Conservation (phyloP, 2,888 invertebrate species). For the Ecliptopera silaceata region DNA sequence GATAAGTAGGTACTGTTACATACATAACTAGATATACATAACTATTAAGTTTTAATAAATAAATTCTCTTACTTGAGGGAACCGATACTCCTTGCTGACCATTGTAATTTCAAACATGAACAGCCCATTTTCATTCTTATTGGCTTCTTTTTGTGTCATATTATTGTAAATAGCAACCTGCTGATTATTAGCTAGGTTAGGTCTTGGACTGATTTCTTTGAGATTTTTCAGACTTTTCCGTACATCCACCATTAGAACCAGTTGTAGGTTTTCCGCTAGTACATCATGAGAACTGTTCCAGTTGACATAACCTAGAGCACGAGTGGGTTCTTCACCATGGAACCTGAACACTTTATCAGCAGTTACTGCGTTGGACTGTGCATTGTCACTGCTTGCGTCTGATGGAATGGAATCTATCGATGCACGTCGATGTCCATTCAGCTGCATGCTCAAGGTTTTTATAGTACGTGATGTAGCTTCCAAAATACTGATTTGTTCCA, state of each 20-base stretch:
- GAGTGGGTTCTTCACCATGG: neutral
- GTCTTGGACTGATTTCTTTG: neutral
- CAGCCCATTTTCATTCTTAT: neutral
- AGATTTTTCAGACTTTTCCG: neutral
- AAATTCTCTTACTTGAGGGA: slow-evolving; percentile 14
- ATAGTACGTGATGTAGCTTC: slow-evolving; percentile 2
- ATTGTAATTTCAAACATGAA: neutral
- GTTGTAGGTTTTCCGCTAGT: neutral
- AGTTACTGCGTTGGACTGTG: neutral
- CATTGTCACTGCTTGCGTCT: too few species aligned
- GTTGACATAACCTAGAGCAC: slow-evolving; percentile 6
- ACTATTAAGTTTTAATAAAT: too few species aligned
- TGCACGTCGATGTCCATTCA: neutral
- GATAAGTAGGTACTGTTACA: too few species aligned
- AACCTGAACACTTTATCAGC: neutral
- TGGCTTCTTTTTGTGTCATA: neutral
- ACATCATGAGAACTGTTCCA: slow-evolving; percentile 3
- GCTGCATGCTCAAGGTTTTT: slow-evolving; percentile 3
- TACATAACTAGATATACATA: too few species aligned
- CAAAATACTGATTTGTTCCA: neutral
- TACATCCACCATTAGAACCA: neutral
- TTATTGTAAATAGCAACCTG: neutral
- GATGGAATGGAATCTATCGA: neutral
- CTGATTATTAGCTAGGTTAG: neutral
- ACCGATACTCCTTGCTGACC: neutral